Conservation (phyloP, 2,113 vertebrate genomes). For the Phocoena phocoena region DNA sequence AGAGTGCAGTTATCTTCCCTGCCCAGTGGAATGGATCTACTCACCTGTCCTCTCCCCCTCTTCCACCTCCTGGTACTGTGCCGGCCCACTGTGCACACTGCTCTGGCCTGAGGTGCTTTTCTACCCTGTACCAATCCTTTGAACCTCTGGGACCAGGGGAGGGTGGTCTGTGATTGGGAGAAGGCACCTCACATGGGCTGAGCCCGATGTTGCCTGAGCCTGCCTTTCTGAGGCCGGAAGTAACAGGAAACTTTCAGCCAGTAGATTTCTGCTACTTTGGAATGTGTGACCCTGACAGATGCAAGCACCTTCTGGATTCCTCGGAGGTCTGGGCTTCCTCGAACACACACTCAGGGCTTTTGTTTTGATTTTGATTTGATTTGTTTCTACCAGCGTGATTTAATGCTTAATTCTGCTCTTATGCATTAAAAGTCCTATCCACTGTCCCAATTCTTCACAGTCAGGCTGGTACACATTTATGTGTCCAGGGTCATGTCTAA, state of each 20-base stretch:
- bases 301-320: not conserved
- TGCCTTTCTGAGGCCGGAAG: conserved; percentile 61
- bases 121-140: conserved; percentile 42
- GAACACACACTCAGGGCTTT: not conserved
- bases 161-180: conserved; percentile 80
- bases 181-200: conserved; percentile 76
- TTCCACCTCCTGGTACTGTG: not conserved
- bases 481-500: not conserved
- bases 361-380: not conserved
- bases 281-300: conserved; percentile 64
- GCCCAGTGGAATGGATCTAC: not conserved
- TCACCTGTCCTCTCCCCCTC: not conserved
- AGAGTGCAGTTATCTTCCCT: fast-evolving
- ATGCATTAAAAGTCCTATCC: not conserved
- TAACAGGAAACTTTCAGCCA: conserved; percentile 68
- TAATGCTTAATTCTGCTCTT: not conserved
- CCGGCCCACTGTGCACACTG: not conserved
- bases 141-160: conserved; percentile 60
- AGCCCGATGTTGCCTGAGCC: conserved; percentile 77
- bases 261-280: conserved; percentile 70
- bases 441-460: not conserved
- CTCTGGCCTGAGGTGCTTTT: not conserved
- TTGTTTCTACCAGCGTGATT: not conserved
- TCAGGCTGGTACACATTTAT: not conserved
- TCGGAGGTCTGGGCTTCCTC: not conserved